phyloP scores from a whole-genome alignment of 2,797 vertebrate species.

The Phrynocephalus vlangalii region DNA sequence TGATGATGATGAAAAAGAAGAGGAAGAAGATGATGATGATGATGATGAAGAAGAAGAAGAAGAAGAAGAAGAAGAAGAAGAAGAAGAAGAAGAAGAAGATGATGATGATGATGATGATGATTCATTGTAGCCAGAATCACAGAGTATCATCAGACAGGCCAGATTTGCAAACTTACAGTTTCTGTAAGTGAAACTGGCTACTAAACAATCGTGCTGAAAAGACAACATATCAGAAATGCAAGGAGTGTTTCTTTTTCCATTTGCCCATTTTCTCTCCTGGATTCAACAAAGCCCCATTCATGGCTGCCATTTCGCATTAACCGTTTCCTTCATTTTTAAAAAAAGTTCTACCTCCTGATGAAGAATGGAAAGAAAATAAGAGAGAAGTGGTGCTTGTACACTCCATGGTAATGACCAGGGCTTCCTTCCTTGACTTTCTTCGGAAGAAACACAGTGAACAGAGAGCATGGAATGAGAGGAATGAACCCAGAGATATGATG shows the following conservation, averaged over 20 bases:
- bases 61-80: too few species aligned
- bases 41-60: too few species aligned
- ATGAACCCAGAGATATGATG: background rate
- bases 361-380: slow-evolving; percentile 3
- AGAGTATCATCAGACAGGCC: background rate
- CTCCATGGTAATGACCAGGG: background rate
- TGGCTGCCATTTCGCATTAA: background rate
- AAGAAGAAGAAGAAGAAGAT: too few species aligned
- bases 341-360: background rate
- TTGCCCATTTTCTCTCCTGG: background rate
- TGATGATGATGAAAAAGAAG: too few species aligned
- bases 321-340: background rate
- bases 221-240: background rate
- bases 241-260: background rate
- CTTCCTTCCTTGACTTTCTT: slow-evolving; percentile 1
- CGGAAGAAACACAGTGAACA: background rate
- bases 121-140: background rate
- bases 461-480: slow-evolving; percentile 5
- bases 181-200: background rate
- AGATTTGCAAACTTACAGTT: background rate
- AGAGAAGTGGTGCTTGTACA: background rate
- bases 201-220: background rate
- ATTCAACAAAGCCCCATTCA: background rate
- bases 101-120: too few species aligned
- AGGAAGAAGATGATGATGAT: too few species aligned